These are phyloP conservation scores for Crotalus helleri DNA, from an alignment of 2,113 vertebrate genomes.

Conservation along the genomic window DNA sequence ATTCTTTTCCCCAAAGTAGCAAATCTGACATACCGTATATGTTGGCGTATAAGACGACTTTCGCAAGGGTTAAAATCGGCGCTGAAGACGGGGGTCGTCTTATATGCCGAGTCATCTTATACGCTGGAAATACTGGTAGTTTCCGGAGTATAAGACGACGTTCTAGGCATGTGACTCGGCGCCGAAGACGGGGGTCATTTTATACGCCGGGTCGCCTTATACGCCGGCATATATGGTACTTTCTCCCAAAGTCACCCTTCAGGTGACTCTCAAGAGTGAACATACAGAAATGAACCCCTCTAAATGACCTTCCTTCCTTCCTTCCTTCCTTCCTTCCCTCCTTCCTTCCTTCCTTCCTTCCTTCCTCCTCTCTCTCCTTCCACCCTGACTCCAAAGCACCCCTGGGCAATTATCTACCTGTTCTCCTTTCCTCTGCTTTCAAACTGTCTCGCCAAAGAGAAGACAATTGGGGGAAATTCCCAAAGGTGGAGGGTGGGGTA, in stretches of 20 bases:
- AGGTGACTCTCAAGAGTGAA: too few species aligned
- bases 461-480: neutral
- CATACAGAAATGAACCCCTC: neutral
- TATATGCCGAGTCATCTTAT: too few species aligned
- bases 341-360: rapidly evolving
- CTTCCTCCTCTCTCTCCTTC: neutral
- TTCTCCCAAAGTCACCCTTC: neutral
- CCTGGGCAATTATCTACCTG: neutral
- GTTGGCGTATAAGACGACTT: too few species aligned
- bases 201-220: too few species aligned
- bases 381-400: neutral
- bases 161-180: too few species aligned
- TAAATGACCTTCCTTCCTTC: neutral
- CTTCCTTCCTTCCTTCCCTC: neutral
- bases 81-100: too few species aligned
- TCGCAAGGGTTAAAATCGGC: too few species aligned
- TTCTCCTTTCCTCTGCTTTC: neutral
- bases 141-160: too few species aligned
- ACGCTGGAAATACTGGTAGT: too few species aligned
- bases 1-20: neutral
- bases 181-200: too few species aligned
- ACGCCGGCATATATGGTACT: neutral
- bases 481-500: neutral
- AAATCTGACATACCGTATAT: neutral
- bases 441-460: neutral